These are phyloP conservation scores for Macroglossus sobrinus DNA, from an alignment of 2,113 vertebrate genomes.

Conservation along the genomic window DNA sequence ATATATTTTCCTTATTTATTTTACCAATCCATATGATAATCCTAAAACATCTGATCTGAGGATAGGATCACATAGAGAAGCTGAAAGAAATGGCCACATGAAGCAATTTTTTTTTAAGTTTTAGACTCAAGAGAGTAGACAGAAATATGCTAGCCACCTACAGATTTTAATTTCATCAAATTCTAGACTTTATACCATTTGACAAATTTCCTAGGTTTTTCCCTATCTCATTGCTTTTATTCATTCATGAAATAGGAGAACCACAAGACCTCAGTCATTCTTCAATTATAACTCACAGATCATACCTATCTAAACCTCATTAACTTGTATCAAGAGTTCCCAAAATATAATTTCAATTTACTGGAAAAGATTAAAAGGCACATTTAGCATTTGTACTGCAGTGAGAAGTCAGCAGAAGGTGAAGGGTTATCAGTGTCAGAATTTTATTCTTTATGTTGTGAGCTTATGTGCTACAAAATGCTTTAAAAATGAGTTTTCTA, in stretches of 20 bases:
- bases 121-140: not conserved
- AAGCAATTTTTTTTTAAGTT: not conserved
- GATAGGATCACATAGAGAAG: not conserved
- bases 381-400: constrained; percentile 22
- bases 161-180: not conserved
- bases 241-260: not conserved
- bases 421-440: not conserved
- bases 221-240: not conserved
- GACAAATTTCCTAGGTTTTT: not conserved
- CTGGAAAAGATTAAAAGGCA: constrained; percentile 38
- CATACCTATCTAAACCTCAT: constrained; percentile 32
- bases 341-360: constrained; percentile 43
- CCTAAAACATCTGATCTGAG: not conserved
- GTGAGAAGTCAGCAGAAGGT: not conserved
- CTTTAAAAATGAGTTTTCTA: not conserved
- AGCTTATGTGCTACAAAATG: not conserved
- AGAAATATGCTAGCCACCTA: not conserved
- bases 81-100: not conserved
- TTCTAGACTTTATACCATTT: not conserved
- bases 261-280: not conserved
- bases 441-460: constrained; percentile 17
- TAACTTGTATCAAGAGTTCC: constrained; percentile 16
- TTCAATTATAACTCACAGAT: not conserved
- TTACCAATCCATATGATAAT: not conserved
- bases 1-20: not conserved